Conservation (phyloP, 2,113 vertebrate species). For the Copsychus sechellarum region DNA sequence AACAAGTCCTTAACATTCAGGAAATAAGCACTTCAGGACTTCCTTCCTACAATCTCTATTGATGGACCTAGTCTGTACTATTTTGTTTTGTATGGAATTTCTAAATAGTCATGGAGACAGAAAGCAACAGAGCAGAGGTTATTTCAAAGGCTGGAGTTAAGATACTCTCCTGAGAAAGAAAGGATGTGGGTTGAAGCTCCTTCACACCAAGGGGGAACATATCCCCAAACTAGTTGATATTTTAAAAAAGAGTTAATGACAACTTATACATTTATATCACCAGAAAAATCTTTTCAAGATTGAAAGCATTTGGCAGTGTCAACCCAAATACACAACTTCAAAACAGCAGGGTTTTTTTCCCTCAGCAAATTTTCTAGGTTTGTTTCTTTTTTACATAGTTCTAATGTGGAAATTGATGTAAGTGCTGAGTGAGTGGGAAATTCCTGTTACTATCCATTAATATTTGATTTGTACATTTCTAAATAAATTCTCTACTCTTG, state of each 20-base stretch:
- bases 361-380: background rate
- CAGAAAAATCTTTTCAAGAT: background rate
- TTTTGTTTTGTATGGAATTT: background rate
- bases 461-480: conserved; percentile 41
- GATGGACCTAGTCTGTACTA: background rate
- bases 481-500: background rate
- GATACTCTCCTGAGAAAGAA: background rate
- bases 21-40: conserved; percentile 2
- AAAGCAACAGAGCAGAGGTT: background rate
- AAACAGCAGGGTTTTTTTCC: background rate
- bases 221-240: background rate
- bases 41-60: background rate
- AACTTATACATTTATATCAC: background rate
- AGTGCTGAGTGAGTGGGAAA: conserved; percentile 27
- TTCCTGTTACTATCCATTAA: conserved; percentile 36
- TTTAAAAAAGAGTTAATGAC: background rate
- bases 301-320: background rate
- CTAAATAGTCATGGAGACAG: background rate
- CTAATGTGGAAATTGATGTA: conserved; percentile 1
- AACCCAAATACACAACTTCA: background rate
- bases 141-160: background rate
- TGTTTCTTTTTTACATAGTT: background rate
- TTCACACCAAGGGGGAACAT: background rate
- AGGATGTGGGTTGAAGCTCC: background rate
- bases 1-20: background rate